A percentile compares a stretch with the other conserved stretches of the same genome.
These are phyloP conservation scores for Cepphus grylle DNA, from an alignment of 2,113 vertebrate species.

Conservation along the genomic window DNA sequence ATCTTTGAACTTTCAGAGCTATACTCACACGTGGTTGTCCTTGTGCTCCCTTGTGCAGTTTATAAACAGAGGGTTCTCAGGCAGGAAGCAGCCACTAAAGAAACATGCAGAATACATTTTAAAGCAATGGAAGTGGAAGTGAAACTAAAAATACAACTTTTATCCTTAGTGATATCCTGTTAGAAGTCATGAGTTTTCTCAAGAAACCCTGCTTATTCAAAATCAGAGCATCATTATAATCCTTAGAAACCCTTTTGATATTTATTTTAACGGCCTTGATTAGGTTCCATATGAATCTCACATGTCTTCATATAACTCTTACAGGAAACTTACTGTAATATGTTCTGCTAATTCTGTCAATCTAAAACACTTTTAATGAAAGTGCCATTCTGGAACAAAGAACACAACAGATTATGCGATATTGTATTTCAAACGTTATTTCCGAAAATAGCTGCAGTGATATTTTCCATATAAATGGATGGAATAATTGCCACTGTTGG, in stretches of 20 bases:
- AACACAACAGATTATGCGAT: background rate
- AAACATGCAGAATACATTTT: background rate
- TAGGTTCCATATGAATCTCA: background rate
- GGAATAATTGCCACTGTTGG: background rate
- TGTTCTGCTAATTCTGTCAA: background rate
- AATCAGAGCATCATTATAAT: background rate
- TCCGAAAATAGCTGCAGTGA: background rate
- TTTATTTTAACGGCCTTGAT: background rate
- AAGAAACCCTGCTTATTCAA: background rate
- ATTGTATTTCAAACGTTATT: background rate
- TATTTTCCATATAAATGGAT: background rate
- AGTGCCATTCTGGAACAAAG: background rate
- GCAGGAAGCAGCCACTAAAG: constrained; percentile 70
- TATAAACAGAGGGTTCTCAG: constrained; percentile 80
- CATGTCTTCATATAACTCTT: background rate
- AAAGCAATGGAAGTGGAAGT: background rate
- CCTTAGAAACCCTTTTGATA: background rate
- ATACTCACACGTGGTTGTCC: constrained; percentile 50
- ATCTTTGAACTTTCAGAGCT: background rate
- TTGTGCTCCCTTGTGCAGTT: constrained; percentile 47
- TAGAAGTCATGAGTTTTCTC: background rate
- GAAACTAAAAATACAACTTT: background rate
- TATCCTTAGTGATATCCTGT: background rate
- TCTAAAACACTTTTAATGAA: background rate
- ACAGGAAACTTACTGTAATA: background rate